Evolutionary conservation across 2,888 invertebrate species (phyloP).

Genomic region (Caenorhabditis sp.): DNA sequence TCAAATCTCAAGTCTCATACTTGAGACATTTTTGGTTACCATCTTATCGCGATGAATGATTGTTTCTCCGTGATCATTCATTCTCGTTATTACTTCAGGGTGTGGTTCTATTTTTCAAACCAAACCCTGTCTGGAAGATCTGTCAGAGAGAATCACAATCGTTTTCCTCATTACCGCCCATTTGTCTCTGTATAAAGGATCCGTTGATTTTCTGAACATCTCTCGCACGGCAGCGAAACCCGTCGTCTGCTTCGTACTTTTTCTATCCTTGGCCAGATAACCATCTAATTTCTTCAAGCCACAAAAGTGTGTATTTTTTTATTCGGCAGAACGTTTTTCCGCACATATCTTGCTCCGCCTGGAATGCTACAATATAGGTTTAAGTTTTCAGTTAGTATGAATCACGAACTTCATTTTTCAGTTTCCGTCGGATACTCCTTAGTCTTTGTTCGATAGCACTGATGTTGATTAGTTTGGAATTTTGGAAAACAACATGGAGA

Average conservation of each 20-base stretch:
- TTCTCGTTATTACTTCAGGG: too few species aligned
- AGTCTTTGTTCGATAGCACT: background rate
- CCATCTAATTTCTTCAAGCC: background rate
- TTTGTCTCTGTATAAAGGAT: background rate
- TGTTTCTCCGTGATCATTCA: too few species aligned
- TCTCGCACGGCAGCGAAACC: conserved; percentile 4
- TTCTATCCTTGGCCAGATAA: background rate
- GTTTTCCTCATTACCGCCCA: background rate
- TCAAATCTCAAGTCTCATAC: too few species aligned
- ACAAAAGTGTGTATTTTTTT: conserved; percentile 5
- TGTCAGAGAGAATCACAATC: background rate
- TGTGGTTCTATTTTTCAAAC: too few species aligned
- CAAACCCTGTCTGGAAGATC: background rate
- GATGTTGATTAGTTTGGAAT: background rate
- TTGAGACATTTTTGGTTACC: too few species aligned
- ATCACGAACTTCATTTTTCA: background rate
- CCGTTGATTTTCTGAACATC: conserved; percentile 7
- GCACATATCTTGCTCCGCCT: background rate
- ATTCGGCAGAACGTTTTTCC: background rate
- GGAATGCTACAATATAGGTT: background rate
- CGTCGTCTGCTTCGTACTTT: conserved; percentile 6
- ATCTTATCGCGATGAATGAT: too few species aligned
- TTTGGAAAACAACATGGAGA: conserved; percentile 5
- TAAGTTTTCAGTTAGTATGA: too few species aligned
- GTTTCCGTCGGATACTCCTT: background rate